Conservation (phyloP, 2,797 vertebrate species). For the Dromococcyx pavoninus region DNA sequence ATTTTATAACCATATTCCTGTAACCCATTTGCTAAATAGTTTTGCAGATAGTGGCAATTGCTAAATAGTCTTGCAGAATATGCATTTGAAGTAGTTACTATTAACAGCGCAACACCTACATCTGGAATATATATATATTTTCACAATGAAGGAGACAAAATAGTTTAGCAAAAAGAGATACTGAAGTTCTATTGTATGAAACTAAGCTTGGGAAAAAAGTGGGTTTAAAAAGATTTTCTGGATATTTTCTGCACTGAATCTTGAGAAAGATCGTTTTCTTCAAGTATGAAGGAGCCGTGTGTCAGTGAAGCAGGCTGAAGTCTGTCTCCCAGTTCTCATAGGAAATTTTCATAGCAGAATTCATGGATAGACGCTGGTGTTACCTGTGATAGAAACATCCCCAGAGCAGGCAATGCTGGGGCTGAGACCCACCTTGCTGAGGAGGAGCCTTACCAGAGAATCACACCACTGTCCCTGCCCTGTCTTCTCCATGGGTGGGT, state of each 20-base stretch:
- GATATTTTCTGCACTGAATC: not conserved
- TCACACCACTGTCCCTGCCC: not conserved
- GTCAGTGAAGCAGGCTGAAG: not conserved
- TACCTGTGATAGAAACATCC: not conserved
- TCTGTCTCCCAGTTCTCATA: not conserved
- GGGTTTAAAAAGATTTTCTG: not conserved
- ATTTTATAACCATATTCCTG: not conserved
- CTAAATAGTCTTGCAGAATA: not conserved
- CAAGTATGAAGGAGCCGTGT: not conserved
- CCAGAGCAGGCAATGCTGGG: not conserved
- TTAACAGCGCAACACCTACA: not conserved
- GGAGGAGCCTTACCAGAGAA: not conserved
- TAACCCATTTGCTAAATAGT: not conserved
- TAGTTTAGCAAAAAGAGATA: not conserved
- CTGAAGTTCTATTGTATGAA: not conserved
- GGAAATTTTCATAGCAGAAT: not conserved
- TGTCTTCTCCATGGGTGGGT: rapidly evolving
- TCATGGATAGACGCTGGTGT: not conserved
- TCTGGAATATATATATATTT: not conserved
- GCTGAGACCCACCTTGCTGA: not conserved
- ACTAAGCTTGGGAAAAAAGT: not conserved
- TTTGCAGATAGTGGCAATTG: not conserved
- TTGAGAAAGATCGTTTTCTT: not conserved
- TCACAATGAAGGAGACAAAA: not conserved
- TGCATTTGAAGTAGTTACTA: not conserved